Base-by-base conservation (phyloP, 2,888 invertebrate genomes). In the Plutella xylostella region DNA sequence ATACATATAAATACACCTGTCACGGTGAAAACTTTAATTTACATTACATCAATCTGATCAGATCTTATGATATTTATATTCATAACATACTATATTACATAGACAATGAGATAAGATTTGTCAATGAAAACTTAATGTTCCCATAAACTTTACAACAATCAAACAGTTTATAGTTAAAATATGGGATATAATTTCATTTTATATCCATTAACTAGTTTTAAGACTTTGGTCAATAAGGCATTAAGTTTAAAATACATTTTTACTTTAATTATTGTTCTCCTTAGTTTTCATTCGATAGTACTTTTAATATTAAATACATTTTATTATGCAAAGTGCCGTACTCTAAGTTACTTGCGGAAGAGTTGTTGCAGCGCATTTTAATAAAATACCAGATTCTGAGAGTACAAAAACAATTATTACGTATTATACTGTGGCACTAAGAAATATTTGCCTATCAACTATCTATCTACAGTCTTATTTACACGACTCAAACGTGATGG, bases 171-270 rank as follows among this genome's bases (percentile, higher is more conserved):
- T 76, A 72, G 65, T 72, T 68, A 69, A 67, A 63, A 53, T 51
- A 68, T 67, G 61, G 72, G 74, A 73, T 66, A 73, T 72, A 69
- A 74, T 63, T 64, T 63, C 58, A 63, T n/a, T n/a, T n/a, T 65
- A 72, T 72, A 75, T 72, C 78, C 74, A 20, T 64, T 72, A 78
- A 78, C 79, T 83, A 83, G 82, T 80, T 80, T 80, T 79, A 77
- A 80, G 82, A 82, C 82, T 82, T 83, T 83, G 83, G 83, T 83
- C 83, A 83, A 80, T 83, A 83, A 83, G 83, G 83, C 83, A 82
- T 80, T 80, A 83, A 82, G 79, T 82, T 82, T 78, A 79, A 80
- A 80, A 79, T 79, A 78, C 76, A 68, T 61, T 69, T 71, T 64
- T 63, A 71, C 67, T 79, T 80, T 80, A 79, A 80, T 82, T 82